Conservation (phyloP, 2,797 vertebrate genomes). For the Ptychobarbus kaznakovi region DNA sequence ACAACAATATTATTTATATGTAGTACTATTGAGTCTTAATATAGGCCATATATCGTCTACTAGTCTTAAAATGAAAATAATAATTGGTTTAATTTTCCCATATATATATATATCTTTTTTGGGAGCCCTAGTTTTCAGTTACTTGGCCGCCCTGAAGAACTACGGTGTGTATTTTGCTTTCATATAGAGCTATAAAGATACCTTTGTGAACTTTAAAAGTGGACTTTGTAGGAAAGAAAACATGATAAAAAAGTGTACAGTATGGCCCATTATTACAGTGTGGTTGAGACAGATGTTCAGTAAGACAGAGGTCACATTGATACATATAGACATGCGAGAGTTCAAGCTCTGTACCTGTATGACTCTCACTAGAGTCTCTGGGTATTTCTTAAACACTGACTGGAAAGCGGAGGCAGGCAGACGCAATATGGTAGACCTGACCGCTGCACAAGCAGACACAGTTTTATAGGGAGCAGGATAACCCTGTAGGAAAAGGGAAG, state of each 20-base stretch:
- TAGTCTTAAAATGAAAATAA: background rate
- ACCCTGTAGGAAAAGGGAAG: conserved; percentile 75
- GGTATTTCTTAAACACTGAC: conserved; percentile 92
- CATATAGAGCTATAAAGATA: background rate
- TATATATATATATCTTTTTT: no score
- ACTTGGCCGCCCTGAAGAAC: background rate
- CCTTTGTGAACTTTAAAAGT: background rate
- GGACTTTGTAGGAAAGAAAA: background rate
- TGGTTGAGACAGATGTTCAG: conserved; percentile 8
- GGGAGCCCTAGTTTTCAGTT: background rate
- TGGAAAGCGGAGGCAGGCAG: conserved; percentile 92
- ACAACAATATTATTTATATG: no score
- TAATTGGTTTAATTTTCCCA: background rate
- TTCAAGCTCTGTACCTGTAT: conserved; percentile 83
- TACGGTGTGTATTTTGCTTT: background rate
- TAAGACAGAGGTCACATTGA: background rate
- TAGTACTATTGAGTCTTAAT: background rate
- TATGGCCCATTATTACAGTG: background rate
- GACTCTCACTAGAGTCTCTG: conserved; percentile 92
- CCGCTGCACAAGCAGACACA: conserved; percentile 85
- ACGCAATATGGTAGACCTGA: conserved; percentile 85
- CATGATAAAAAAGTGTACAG: background rate
- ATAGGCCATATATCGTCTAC: background rate
- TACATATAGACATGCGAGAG: background rate
- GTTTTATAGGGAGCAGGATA: conserved; percentile 93